Evolutionary conservation across 2,888 invertebrate genomes (phyloP), one percentile per base, ranked within the genome.

Genomic region (Plutella xylostella): DNA sequence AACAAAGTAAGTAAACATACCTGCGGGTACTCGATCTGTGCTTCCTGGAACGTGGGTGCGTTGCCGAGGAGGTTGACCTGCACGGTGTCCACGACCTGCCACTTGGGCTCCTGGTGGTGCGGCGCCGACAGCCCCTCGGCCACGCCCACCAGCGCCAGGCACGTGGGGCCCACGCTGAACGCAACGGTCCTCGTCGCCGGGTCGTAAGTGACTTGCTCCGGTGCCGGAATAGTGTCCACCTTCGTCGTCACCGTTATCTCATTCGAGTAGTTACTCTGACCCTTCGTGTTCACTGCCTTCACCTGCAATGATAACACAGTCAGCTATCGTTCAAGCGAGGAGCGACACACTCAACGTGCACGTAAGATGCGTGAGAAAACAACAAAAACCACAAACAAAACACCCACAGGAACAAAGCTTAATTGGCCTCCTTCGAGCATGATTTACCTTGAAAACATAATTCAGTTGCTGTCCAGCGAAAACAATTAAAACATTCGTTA

Each of bases 271-370:
- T 93, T 92, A 50, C 95, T 95, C 54, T 91, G 89, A 14, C 94
- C 94, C 70, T 93, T 93, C 1, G 93, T 92, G 64, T 96, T 96
- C 51, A 93, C 87, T 0, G 95, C 95, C 75, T 93, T 94, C 48
- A 93, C 89, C 89, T 90, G 68, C 6, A 69, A 28, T n/a, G n/a
- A n/a, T n/a, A n/a, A n/a, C n/a, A n/a, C n/a, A n/a, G 9, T 28
- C 28, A 9, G 28, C 28, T 28, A 9, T 9, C n/a, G 28, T 28
- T 28, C 9, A n/a, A 2, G 7, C 6, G 6, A 28, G 3, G n/a
- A 28, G 6, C 11, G 7, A 18, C 38, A 38, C 38, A 38, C 20
- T 19, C n/a, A 42, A 22, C 30, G 48, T 48, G 48, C 48, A 30
- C 20, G 42, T 19, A 46, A 33, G 57, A 54, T 52, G 55, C 53